phyloP scores from a whole-genome alignment of 2,113 vertebrate species.

The Cyanoliseus patagonus region DNA sequence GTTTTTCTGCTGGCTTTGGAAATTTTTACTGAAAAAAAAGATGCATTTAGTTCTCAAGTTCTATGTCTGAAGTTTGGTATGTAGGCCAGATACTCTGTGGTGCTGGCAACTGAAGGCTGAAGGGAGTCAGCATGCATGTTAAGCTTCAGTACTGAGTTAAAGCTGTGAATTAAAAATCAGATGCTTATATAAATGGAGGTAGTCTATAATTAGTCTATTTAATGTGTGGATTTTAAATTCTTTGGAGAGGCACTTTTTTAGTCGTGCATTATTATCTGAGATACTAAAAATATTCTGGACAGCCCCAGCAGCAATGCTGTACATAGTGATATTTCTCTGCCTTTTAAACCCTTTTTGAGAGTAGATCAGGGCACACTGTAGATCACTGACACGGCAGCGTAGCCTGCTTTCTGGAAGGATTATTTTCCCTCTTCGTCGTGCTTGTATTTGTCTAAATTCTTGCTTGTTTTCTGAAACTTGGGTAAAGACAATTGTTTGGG shows the following conservation, averaged over 20 bases:
- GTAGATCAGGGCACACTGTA: not conserved
- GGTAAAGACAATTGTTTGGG: not conserved
- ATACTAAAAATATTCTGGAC: slow-evolving; percentile 2
- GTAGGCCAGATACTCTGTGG: slow-evolving; percentile 8
- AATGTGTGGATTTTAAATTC: not conserved
- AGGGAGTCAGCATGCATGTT: not conserved
- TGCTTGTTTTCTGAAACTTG: not conserved
- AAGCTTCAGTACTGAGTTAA: not conserved
- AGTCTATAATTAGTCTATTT: not conserved
- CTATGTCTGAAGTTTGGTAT: not conserved
- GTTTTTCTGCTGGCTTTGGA: not conserved
- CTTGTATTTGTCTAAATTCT: not conserved
- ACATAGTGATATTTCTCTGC: not conserved
- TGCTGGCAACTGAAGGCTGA: not conserved
- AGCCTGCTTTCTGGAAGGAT: not conserved
- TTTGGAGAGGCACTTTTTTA: not conserved
- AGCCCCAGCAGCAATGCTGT: not conserved
- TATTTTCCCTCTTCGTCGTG: not conserved
- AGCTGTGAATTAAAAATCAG: not conserved
- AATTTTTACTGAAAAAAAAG: not conserved
- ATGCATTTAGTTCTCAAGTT: not conserved
- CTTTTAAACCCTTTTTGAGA: not conserved
- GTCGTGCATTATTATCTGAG: not conserved
- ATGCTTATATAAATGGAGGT: not conserved
- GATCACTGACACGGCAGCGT: not conserved